Evolutionary conservation across 2,113 vertebrate species (phyloP), one percentile per base, ranked within the genome.

Genomic region (Dendropsophus ebraccatus): DNA sequence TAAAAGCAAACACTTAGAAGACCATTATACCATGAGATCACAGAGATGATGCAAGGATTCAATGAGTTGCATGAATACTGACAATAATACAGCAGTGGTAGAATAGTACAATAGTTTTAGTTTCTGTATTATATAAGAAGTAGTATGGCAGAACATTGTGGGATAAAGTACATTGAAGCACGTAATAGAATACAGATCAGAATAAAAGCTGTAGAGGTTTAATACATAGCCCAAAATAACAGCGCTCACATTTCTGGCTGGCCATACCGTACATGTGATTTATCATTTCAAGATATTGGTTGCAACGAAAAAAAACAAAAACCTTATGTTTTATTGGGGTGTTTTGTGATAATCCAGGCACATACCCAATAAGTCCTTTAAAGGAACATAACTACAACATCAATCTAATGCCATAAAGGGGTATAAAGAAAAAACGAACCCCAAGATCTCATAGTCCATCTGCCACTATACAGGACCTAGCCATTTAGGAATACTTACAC

Each of bases 31-130:
- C 23, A 80, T 60, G 77, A 80, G 50, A 58, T 35, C 76, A 79
- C 76, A 79, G 19, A 41, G 76, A 80, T 80, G 77, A 80, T 80
- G 77, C 56, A 80, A 80, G 21, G 7, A 25, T 62, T 28, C 5
- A 16, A 17, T 23, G 4, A 79, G 52, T 60, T 79, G 28, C 54
- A 60, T 25, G 12, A 35, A 60, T 80, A 37, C 0, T 10, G 67
- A 23, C 32, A 41, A 16, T 1, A 14, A 1, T 8, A 1, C 1
- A 21, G 30, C 14, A 37, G 30, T 23, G 41, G 16, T 41, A 45
- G 77, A 60, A 58, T 14, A 58, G 52, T n/a, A 16, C 19, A n/a
- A 41, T 41, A 41, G 41, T 41, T 5, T 5, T 3, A 5, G 41
- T 45, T 11, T 35, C 28, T 32, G 14, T 11, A 50, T 77, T 30